Base-by-base conservation (phyloP, 1,140 invertebrate genomes). In the Drosophila chauvacae region DNA sequence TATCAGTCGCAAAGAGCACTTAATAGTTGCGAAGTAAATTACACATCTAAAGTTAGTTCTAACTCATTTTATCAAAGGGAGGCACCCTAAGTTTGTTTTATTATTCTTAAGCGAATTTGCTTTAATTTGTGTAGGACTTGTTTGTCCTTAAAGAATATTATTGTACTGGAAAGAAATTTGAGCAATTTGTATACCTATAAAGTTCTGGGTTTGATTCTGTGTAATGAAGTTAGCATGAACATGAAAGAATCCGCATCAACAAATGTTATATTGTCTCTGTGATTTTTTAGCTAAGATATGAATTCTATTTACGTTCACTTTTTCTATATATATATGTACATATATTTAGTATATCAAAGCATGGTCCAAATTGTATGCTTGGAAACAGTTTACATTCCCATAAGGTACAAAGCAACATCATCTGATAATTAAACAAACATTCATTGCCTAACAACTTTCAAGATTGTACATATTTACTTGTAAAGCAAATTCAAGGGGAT, bases 241-340 rank as follows among this genome's bases (percentile, higher is more conserved):
- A 14, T n/a, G 0, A 28, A n/a, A 30, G 11, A 2, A 18, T 10
- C n/a, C n/a, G n/a, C n/a, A n/a, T n/a, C n/a, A n/a, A n/a, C n/a
- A n/a, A n/a, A n/a, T n/a, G n/a, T n/a, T n/a, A n/a, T n/a, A n/a
- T n/a, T n/a, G n/a, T n/a, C 7, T 35, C 0, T 9, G 30, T 20
- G 30, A 33, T 13, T 37, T 56, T 56, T 14, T 20, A 3, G 9
- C 33, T 11, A 4, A 37, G 37, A 56, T 56, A 14, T 13, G 28
- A 35, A 55, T 53, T 53, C 50, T 53, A 53, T 53, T 35, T 53
- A 56, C 9, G 53, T 16, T 39, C 33, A n/a, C 20, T 20, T 10
- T 55, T 14, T 35, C 20, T 20, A 37, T 55, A 7, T 23, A 26
- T 11, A 20, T 20, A 20, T 20, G 20, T 20, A 20, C 20, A 20